Conservation (phyloP, 1,140 invertebrate genomes). For the Phenacoccus solenopsis region DNA sequence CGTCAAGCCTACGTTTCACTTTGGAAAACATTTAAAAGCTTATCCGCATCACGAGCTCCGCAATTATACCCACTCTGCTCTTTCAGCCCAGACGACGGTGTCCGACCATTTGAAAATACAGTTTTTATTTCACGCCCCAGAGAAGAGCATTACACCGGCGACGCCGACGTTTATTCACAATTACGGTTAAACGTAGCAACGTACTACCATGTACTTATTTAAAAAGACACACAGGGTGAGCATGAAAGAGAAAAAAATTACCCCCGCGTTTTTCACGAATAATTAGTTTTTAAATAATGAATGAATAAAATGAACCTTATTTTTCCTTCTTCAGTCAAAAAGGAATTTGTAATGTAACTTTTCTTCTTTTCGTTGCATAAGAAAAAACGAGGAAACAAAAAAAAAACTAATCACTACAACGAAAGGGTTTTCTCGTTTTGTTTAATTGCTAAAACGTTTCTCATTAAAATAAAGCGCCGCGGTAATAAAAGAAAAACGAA, state of each 20-base stretch:
- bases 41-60: too few species aligned
- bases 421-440: neutral
- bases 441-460: constrained; percentile 15
- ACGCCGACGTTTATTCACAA: neutral
- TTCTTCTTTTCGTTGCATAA: neutral
- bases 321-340: neutral
- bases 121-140: neutral
- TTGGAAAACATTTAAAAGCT: too few species aligned
- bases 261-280: neutral
- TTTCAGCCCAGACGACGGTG: too few species aligned
- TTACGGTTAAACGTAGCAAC: neutral
- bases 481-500: constrained; percentile 5
- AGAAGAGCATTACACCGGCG: neutral
- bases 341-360: neutral
- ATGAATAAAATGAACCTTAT: constrained; percentile 7
- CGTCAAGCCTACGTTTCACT: too few species aligned
- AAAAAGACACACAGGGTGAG: neutral
- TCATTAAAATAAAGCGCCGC: neutral
- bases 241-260: too few species aligned
- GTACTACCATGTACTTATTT: neutral
- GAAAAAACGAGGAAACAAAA: neutral
- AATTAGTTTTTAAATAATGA: constrained; percentile 14
- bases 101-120: too few species aligned
- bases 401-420: neutral
- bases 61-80: too few species aligned